Conservation (phyloP, 2,113 vertebrate species). For the Zosterops hypoxanthus region DNA sequence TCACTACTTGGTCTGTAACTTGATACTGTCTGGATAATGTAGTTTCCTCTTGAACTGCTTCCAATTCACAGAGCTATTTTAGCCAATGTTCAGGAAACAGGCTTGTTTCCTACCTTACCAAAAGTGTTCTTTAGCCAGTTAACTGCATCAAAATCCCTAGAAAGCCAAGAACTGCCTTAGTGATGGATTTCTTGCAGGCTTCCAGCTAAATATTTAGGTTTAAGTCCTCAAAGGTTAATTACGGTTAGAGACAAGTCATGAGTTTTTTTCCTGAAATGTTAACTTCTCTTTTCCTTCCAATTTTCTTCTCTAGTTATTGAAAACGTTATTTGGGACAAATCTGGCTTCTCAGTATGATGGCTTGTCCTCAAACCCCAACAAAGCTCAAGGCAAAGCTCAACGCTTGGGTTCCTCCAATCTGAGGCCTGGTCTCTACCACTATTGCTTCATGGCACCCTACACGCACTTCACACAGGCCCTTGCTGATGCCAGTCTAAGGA, state of each 20-base stretch:
- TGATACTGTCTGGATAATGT: neutral
- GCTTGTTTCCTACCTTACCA: neutral
- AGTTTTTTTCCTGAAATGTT: neutral
- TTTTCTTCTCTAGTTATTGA: constrained; percentile 81
- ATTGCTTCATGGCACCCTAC: constrained; percentile 98
- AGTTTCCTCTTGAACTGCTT: neutral
- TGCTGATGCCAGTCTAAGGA: constrained; percentile 93
- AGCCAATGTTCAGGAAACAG: neutral
- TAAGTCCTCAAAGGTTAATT: neutral
- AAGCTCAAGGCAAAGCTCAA: constrained; percentile 89
- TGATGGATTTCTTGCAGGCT: neutral
- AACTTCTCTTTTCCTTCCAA: neutral
- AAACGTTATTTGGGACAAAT: constrained; percentile 97
- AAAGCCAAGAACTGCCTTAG: neutral
- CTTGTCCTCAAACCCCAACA: constrained; percentile 83
- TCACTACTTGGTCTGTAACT: neutral
- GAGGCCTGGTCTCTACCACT: constrained; percentile 93
- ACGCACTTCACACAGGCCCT: constrained; percentile 98
- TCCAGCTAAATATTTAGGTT: neutral
- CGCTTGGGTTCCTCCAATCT: constrained; percentile 92
- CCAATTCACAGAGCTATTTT: neutral
- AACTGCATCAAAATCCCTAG: neutral
- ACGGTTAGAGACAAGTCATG: neutral
- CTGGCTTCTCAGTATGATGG: constrained; percentile 93
- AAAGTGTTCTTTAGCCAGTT: neutral